Evolutionary conservation across 2,888 invertebrate genomes (phyloP), one percentile per base, ranked within the genome.

Genomic region (Apodemia hepburni): DNA sequence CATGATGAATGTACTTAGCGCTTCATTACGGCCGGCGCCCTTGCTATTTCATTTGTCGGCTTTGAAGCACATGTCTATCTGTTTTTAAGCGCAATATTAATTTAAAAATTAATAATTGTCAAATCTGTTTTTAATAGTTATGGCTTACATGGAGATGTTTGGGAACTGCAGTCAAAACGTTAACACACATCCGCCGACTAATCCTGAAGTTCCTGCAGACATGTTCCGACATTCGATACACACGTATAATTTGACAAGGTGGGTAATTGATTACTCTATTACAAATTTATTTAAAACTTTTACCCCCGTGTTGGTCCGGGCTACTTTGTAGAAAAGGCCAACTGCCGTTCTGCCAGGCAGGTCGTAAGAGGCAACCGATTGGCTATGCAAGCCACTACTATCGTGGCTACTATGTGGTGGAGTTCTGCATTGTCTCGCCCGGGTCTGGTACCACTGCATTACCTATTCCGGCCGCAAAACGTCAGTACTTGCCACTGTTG

Each of bases 61-160:
- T 69, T 71, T 71, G 69, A 73, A 70, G 72, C 74, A 78, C 74
- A 70, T 68, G 73, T 73, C 71, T 72, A 75, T 74, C 57, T 42
- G 18, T n/a, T 18, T 18, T 33, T 38, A 47, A 47, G 17, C 2
- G 45, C 42, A 45, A 45, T 45, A n/a, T 12, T 2, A 45, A 45
- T 45, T 45, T 45, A n/a, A 45, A 38, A n/a, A n/a, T 45, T 45
- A 45, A 45, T 45, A 45, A 45, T 64, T 68, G 61, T 66, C 63
- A 54, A 33, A 62, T 59, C 63, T 63, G 22, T 67, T 7, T 58
- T 61, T 73, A 81, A 70, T 93, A 97, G 98, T 98, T 78, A 97
- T 97, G 96, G 97, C 97, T 69, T 98, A 98, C 85, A 98, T 98
- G 98, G 97, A 98, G 92, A 97, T 98, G 94, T 96, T 97, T 78